A percentile compares a stretch with the other conserved stretches of the same genome.
phyloP scores from a whole-genome alignment of 2,797 vertebrate species.

The Sebastes oblongus region DNA sequence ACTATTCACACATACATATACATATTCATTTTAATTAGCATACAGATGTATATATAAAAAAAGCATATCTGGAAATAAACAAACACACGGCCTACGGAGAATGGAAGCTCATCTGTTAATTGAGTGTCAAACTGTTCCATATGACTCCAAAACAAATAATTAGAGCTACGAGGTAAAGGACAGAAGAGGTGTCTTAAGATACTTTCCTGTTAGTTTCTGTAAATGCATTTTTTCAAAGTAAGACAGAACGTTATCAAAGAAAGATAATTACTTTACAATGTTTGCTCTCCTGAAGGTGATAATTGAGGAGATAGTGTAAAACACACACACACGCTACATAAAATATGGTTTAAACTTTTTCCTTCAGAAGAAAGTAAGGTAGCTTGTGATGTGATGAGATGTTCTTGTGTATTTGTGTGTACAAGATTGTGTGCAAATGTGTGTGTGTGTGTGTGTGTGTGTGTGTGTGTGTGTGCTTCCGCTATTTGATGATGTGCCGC shows the following conservation, averaged over 20 bases:
- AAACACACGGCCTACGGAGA: slow-evolving; percentile 45
- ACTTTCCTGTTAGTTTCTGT: slow-evolving; percentile 32
- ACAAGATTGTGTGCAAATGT: background rate
- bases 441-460: slow-evolving; percentile 12
- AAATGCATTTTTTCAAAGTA: slow-evolving; percentile 33
- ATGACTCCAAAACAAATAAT: slow-evolving; percentile 63
- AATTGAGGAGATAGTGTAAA: slow-evolving; percentile 28
- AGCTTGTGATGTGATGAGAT: slow-evolving; percentile 37
- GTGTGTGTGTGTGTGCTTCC: slow-evolving; percentile 24
- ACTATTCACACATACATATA: background rate
- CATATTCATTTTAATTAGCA: slow-evolving; percentile 46
- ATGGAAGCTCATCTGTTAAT: slow-evolving; percentile 61
- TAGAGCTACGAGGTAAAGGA: slow-evolving; percentile 61
- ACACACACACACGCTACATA: background rate
- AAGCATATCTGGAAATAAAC: slow-evolving; percentile 54
- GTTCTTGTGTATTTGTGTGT: slow-evolving; percentile 34
- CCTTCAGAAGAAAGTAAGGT: slow-evolving; percentile 30
- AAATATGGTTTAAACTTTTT: slow-evolving; percentile 38
- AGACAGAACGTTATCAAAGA: slow-evolving; percentile 35
- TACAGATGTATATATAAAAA: slow-evolving; percentile 29
- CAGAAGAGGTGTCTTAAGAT: slow-evolving; percentile 43
- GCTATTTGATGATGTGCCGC: slow-evolving; percentile 67
- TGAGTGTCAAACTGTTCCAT: slow-evolving; percentile 60
- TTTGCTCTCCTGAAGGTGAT: slow-evolving; percentile 22
- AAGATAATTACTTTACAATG: slow-evolving; percentile 43